phyloP scores from a whole-genome alignment of 2,797 vertebrate genomes.

The Pseudopleuronectes americanus region DNA sequence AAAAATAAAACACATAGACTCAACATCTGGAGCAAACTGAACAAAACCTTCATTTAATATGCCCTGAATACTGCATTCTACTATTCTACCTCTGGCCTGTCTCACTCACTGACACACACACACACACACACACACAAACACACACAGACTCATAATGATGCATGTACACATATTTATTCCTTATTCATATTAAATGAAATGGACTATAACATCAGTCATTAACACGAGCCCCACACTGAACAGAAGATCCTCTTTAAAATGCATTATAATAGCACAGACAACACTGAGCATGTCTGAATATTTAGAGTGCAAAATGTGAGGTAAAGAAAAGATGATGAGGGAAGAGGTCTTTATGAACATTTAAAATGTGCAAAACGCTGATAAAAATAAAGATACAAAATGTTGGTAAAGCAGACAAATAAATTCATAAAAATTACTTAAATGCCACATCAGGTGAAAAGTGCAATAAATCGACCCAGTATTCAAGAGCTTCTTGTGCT shows the following conservation, averaged over 20 bases:
- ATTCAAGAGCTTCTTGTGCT: slow-evolving; percentile 33
- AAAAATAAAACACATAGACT: slow-evolving; percentile 95
- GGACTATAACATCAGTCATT: not conserved
- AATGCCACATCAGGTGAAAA: slow-evolving; percentile 41
- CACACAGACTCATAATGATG: slow-evolving; percentile 18
- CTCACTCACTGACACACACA: slow-evolving; percentile 58
- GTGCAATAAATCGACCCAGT: slow-evolving; percentile 26
- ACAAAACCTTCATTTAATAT: slow-evolving; percentile 99
- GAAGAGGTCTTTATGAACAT: not conserved
- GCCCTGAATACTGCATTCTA: slow-evolving; percentile 94
- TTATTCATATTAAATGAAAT: slow-evolving; percentile 28
- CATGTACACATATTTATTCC: slow-evolving; percentile 29
- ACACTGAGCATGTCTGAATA: slow-evolving; percentile 4
- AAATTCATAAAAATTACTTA: slow-evolving; percentile 46
- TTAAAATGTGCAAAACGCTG: not conserved
- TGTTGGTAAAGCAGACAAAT: slow-evolving; percentile 22
- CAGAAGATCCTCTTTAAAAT: slow-evolving; percentile 38
- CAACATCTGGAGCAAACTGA: slow-evolving; percentile 99
- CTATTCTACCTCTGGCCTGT: slow-evolving; percentile 91
- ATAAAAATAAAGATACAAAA: slow-evolving; percentile 11
- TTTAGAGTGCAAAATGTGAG: not conserved
- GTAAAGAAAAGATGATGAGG: not conserved
- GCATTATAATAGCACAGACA: slow-evolving; percentile 2
- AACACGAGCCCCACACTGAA: slow-evolving; percentile 4
- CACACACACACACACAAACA: slow-evolving; percentile 31